Evolutionary conservation across 2,888 invertebrate species (phyloP).

Genomic region (Meteorus cinctellus): DNA sequence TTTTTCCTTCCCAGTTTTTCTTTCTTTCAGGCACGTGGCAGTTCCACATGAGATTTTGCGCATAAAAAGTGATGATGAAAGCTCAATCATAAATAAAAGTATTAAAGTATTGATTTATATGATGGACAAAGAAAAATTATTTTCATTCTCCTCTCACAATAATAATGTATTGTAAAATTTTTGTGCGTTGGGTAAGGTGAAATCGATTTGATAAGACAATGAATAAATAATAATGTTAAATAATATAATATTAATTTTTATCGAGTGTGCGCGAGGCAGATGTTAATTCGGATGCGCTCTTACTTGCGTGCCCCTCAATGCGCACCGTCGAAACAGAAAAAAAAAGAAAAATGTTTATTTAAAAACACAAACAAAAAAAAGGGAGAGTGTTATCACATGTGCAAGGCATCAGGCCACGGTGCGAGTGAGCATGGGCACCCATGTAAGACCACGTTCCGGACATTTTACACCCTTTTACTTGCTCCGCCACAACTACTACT

Average conservation of each 20-base stretch:
- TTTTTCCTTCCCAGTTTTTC: not conserved
- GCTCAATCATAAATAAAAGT: not conserved
- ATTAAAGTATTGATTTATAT: not conserved
- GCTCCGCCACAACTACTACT: slow-evolving; percentile 24
- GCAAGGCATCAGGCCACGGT: slow-evolving; percentile 53
- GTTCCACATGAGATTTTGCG: too few relatives aligned
- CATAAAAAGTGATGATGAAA: too few relatives aligned
- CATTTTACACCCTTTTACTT: slow-evolving; percentile 43
- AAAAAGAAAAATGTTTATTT: slow-evolving; percentile 26
- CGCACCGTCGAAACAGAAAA: slow-evolving; percentile 51
- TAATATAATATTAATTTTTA: slow-evolving; percentile 14
- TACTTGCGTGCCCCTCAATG: slow-evolving; percentile 71
- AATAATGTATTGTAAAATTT: slow-evolving; percentile 17
- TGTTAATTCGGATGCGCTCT: slow-evolving; percentile 70
- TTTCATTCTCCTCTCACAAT: not conserved
- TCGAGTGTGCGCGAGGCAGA: slow-evolving; percentile 64
- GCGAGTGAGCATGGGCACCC: slow-evolving; percentile 67
- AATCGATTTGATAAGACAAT: slow-evolving; percentile 41
- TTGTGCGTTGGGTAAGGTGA: slow-evolving; percentile 41
- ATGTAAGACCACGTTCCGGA: slow-evolving; percentile 70
- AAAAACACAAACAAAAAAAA: not conserved
- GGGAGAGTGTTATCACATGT: not conserved
- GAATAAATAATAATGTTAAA: slow-evolving; percentile 26
- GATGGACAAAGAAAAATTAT: not conserved
- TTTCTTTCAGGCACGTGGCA: too few relatives aligned